Percentiles rank a stretch among this genome's conserved stretches.
Evolutionary conservation across 2,888 invertebrate species (phyloP).

Genomic region (Sesia bembeciformis): DNA sequence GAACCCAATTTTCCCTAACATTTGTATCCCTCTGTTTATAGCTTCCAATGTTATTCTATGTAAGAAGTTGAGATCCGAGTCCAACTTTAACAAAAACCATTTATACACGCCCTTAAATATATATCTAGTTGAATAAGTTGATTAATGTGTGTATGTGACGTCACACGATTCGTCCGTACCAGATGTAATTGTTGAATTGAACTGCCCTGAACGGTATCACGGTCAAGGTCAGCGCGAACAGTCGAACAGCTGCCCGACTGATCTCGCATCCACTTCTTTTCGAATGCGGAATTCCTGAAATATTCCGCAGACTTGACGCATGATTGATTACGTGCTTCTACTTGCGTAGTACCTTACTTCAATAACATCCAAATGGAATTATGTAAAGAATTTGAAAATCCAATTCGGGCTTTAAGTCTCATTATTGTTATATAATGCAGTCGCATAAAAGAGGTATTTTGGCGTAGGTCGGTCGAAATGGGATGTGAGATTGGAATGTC

Average conservation of each 20-base stretch:
- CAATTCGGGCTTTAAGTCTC: no score
- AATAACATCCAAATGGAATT: no score
- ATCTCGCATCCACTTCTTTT: constrained; percentile 3
- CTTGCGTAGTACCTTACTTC: no score
- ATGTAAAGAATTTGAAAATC: no score
- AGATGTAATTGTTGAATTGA: constrained; percentile 61
- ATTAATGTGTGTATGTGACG: constrained; percentile 12
- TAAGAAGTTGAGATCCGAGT: no score
- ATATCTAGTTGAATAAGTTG: no score
- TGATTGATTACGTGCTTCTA: neutral
- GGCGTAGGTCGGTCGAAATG: constrained; percentile 25
- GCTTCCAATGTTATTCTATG: no score
- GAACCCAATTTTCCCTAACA: no score
- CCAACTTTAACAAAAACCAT: no score
- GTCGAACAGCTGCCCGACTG: constrained; percentile 25
- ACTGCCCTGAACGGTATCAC: constrained; percentile 49
- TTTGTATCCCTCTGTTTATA: no score
- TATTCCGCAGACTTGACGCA: neutral
- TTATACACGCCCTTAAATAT: no score
- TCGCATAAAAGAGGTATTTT: constrained; percentile 20
- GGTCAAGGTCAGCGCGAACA: constrained; percentile 56
- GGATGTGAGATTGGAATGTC: constrained; percentile 35
- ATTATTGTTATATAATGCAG: constrained; percentile 14
- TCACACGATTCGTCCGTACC: constrained; percentile 47
- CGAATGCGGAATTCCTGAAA: neutral